Conservation (phyloP, 1,140 invertebrate genomes). For the Thereuonema tuberculata region DNA sequence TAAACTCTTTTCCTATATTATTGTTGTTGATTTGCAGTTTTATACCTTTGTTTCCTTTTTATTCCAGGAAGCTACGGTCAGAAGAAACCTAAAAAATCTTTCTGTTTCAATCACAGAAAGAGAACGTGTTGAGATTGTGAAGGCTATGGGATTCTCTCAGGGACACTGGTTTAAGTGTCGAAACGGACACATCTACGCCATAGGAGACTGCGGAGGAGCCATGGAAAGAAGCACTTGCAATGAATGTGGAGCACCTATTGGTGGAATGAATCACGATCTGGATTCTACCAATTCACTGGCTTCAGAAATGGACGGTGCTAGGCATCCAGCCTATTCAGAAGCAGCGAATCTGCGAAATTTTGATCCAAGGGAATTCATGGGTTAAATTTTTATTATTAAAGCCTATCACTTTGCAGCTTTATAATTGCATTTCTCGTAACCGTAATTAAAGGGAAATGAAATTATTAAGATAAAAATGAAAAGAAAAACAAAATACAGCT, state of each 20-base stretch:
- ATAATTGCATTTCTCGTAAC: no score
- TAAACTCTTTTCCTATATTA: no score
- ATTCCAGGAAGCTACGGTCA: no score
- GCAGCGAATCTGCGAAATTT: constrained; percentile 21
- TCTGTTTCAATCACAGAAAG: not conserved
- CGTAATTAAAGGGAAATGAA: no score
- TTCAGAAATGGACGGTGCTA: constrained; percentile 16
- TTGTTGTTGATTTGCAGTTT: no score
- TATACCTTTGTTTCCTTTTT: no score
- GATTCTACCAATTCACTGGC: constrained; percentile 38
- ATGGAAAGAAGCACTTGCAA: constrained; percentile 43
- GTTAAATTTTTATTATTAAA: no score
- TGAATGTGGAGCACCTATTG: constrained; percentile 45
- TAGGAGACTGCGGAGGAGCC: constrained; percentile 55
- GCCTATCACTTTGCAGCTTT: no score
- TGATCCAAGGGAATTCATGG: no score
- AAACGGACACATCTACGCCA: constrained; percentile 55
- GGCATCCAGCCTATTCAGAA: constrained; percentile 27
- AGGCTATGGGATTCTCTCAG: constrained; percentile 41
- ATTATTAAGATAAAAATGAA: no score
- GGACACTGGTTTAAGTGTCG: constrained; percentile 62
- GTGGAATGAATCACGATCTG: constrained; percentile 43
- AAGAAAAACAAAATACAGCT: no score
- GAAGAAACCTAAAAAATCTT: no score
- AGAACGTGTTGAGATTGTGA: constrained; percentile 43